phyloP scores from a whole-genome alignment of 53 echinoderm and acorn worm genomes.

The Pentamera pediparva region DNA sequence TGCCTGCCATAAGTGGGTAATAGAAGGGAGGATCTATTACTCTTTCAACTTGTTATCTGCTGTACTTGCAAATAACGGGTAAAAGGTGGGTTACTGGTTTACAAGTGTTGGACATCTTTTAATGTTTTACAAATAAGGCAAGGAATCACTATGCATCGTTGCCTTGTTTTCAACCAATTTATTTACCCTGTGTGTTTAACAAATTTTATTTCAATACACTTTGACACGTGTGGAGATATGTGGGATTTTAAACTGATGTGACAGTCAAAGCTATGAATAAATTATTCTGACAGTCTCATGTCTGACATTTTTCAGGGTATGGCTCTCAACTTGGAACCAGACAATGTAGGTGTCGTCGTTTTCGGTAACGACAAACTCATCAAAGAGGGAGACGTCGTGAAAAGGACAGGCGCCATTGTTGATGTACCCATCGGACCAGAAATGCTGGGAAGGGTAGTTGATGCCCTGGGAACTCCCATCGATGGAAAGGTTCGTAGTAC shows the following conservation, averaged over 20 bases:
- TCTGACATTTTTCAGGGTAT: slow-evolving; percentile 63
- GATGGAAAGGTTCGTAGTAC: slow-evolving; percentile 78
- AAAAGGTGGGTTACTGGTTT: too few species aligned
- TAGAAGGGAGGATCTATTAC: too few species aligned
- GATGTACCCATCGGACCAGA: slow-evolving; percentile 92
- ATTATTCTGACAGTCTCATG: background rate
- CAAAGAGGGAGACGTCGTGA: slow-evolving; percentile 98
- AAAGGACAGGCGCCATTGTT: slow-evolving; percentile 98
- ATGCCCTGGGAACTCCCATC: slow-evolving; percentile 92
- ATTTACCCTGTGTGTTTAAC: too few species aligned
- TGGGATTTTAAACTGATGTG: background rate
- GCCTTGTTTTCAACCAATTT: too few species aligned
- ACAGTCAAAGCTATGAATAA: too few species aligned
- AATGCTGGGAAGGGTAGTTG: slow-evolving; percentile 90
- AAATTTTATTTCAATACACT: too few species aligned
- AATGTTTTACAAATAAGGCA: background rate
- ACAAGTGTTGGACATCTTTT: too few species aligned
- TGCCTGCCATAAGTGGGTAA: too few species aligned
- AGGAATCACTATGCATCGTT: too few species aligned
- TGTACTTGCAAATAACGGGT: too few species aligned
- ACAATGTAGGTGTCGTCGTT: slow-evolving; percentile 99
- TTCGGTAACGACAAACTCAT: slow-evolving; percentile 99
- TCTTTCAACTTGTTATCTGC: too few species aligned
- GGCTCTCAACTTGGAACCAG: slow-evolving; percentile 99
- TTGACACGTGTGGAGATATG: too few species aligned